These are phyloP conservation scores for Solenodon paradoxus DNA, from an alignment of 2,113 vertebrate genomes.

Conservation along the genomic window DNA sequence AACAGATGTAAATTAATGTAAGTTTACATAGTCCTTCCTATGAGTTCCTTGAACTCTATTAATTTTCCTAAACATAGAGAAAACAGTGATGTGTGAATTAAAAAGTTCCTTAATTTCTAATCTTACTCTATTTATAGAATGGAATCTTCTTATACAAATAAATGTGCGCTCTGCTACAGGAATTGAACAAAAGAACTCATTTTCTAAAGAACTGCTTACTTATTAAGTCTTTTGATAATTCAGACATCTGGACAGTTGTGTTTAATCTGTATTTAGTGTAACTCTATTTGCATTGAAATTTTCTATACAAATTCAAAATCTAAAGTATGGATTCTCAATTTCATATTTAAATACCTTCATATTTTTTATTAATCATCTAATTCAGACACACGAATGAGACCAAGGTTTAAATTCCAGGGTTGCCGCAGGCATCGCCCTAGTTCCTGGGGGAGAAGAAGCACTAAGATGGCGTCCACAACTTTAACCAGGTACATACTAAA, in stretches of 20 bases:
- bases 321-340: constrained; percentile 2
- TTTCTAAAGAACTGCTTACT: constrained; percentile 76
- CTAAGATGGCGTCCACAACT: background rate
- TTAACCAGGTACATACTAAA: background rate
- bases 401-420: background rate
- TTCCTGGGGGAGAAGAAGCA: background rate
- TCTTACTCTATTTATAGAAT: constrained; percentile 23
- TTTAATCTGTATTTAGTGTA: constrained; percentile 61
- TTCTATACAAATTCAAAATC: constrained; percentile 54
- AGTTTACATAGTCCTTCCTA: background rate
- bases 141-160: constrained; percentile 71
- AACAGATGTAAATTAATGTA: background rate
- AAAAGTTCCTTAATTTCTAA: constrained; percentile 44
- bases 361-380: constrained; percentile 40
- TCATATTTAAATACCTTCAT: constrained; percentile 48
- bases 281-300: constrained; percentile 66
- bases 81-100: background rate
- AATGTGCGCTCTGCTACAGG: constrained; percentile 37
- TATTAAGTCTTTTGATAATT: constrained; percentile 72
- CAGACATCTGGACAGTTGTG: constrained; percentile 76
- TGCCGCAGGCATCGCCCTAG: background rate
- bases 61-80: background rate
- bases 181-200: constrained; percentile 70
- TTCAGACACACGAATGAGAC: background rate
- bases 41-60: background rate